Evolutionary conservation across 2,888 invertebrate species (phyloP).

Genomic region (Pasiphila rectangulata): DNA sequence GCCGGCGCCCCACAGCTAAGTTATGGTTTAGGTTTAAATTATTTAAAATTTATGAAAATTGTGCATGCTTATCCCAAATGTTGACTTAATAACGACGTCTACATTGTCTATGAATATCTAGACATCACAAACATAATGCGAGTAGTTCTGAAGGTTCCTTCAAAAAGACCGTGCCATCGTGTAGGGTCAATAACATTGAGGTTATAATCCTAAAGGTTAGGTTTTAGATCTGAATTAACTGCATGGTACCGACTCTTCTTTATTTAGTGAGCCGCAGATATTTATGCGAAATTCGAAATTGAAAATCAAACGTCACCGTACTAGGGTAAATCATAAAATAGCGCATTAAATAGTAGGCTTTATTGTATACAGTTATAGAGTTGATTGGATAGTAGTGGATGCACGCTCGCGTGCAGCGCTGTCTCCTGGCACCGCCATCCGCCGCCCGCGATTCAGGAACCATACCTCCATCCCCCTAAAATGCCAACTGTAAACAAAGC

Average conservation of each 20-base stretch:
- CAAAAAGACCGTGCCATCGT: constrained; percentile 7
- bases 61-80: too few relatives aligned
- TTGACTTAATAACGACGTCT: too few relatives aligned
- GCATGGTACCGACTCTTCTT: constrained; percentile 5
- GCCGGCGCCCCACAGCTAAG: too few relatives aligned
- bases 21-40: too few relatives aligned
- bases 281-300: constrained; percentile 44
- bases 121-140: background rate
- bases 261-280: constrained; percentile 26
- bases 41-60: too few relatives aligned
- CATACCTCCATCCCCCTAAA: constrained; percentile 61
- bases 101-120: constrained; percentile 2
- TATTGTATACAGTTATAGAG: constrained; percentile 46
- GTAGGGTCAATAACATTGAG: constrained; percentile 30
- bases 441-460: constrained; percentile 59
- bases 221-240: constrained; percentile 11
- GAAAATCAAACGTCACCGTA: constrained; percentile 44
- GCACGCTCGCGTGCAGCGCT: constrained; percentile 71
- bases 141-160: too few relatives aligned
- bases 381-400: constrained; percentile 57
- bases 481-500: constrained; percentile 61
- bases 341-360: constrained; percentile 50
- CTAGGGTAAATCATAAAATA: constrained; percentile 35
- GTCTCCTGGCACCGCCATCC: constrained; percentile 79
- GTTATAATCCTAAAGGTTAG: constrained; percentile 13